Conservation (phyloP, 2,113 vertebrate species). For the Bothrops jararaca region DNA sequence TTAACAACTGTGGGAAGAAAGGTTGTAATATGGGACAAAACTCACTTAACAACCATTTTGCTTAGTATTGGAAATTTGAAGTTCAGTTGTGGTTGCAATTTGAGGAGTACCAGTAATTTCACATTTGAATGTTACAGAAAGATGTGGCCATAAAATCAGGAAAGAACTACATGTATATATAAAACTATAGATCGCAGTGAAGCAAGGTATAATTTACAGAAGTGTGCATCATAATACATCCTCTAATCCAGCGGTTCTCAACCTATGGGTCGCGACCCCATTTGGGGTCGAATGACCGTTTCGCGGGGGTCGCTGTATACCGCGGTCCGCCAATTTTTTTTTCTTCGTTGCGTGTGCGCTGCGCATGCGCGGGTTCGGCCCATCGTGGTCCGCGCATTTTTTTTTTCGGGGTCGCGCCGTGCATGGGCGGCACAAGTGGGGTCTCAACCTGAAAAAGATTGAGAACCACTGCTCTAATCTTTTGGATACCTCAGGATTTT, state of each 20-base stretch:
- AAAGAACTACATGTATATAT: background rate
- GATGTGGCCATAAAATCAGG: background rate
- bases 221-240: background rate
- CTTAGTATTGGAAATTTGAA: background rate
- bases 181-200: background rate
- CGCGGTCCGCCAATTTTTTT: too few relatives aligned
- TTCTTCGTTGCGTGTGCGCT: too few relatives aligned
- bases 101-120: background rate
- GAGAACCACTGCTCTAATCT: too few relatives aligned
- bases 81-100: background rate
- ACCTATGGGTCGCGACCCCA: too few relatives aligned
- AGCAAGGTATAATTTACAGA: background rate
- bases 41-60: background rate
- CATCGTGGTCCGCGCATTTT: too few relatives aligned
- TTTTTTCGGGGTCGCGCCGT: too few relatives aligned
- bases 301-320: too few relatives aligned
- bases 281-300: too few relatives aligned
- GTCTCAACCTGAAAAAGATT: too few relatives aligned
- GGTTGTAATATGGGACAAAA: background rate
- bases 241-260: too few relatives aligned
- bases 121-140: background rate
- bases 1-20: background rate
- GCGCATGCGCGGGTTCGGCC: too few relatives aligned
- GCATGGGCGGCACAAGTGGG: too few relatives aligned
- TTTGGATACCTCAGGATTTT: background rate